phyloP scores from a whole-genome alignment of 2,888 invertebrate species.

The Harpalus rubripes region DNA sequence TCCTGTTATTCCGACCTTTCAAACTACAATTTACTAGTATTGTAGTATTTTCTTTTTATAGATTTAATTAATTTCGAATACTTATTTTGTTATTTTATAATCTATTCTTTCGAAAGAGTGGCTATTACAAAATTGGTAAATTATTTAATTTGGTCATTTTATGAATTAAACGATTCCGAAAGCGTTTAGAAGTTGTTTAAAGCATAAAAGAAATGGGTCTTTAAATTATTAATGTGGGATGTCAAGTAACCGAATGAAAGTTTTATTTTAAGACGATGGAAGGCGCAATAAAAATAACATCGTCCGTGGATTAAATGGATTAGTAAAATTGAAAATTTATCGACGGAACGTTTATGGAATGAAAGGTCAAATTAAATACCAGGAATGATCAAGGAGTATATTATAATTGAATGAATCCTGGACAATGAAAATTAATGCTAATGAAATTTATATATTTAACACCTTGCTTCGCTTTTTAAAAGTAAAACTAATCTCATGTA shows the following conservation, averaged over 20 bases:
- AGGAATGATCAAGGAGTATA: slow-evolving; percentile 32
- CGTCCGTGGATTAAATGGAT: slow-evolving; percentile 35
- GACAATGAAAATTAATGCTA: slow-evolving; percentile 8
- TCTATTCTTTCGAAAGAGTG: not conserved
- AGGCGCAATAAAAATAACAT: slow-evolving; percentile 26
- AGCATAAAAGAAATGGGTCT: slow-evolving; percentile 9
- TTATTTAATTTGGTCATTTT: slow-evolving; percentile 13
- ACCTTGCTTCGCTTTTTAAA: not conserved
- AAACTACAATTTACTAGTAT: not conserved
- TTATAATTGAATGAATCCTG: slow-evolving; percentile 15
- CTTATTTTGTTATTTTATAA: not conserved
- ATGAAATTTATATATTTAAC: slow-evolving; percentile 8
- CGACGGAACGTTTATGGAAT: slow-evolving; percentile 24
- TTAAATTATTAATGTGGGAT: slow-evolving; percentile 44
- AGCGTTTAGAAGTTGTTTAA: slow-evolving; percentile 7
- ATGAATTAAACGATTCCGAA: slow-evolving; percentile 9
- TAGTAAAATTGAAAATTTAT: slow-evolving; percentile 52
- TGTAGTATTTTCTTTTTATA: slow-evolving; percentile 2
- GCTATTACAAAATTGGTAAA: slow-evolving; percentile 1
- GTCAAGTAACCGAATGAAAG: slow-evolving; percentile 14
- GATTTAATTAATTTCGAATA: not conserved
- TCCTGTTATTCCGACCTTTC: not conserved
- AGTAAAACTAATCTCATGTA: slow-evolving; percentile 13
- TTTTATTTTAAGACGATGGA: slow-evolving; percentile 37
- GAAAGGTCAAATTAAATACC: slow-evolving; percentile 32